A percentile compares a stretch with the other conserved stretches of the same genome.
These are phyloP conservation scores for Strix occidentalis DNA, from an alignment of 2,797 vertebrate genomes.

Conservation along the genomic window DNA sequence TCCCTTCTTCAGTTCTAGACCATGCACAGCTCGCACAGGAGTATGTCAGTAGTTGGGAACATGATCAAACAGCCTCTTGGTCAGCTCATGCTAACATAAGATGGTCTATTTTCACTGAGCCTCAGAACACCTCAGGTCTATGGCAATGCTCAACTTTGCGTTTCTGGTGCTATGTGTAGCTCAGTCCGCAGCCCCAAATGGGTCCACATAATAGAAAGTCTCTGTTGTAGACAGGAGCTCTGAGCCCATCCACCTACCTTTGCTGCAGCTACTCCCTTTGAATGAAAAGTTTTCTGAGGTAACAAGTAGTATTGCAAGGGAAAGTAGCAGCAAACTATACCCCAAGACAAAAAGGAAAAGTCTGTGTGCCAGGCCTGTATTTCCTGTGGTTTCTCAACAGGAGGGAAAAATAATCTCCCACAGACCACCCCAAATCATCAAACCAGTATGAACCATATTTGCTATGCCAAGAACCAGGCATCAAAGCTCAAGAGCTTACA, in stretches of 20 bases:
- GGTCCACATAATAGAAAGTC: background rate
- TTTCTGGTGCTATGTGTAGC: background rate
- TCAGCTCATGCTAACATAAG: background rate
- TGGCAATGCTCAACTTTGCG: background rate
- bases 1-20: background rate
- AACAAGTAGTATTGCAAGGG: background rate
- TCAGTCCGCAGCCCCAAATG: background rate
- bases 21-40: background rate
- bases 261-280: background rate
- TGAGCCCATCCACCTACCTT: background rate
- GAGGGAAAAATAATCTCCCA: constrained; percentile 35
- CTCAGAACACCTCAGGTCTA: background rate
- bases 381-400: constrained; percentile 39
- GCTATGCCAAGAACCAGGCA: constrained; percentile 9
- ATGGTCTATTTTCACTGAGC: background rate
- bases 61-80: background rate
- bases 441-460: constrained; percentile 8
- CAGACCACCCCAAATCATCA: constrained; percentile 57
- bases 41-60: background rate
- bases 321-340: background rate
- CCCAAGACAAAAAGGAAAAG: background rate
- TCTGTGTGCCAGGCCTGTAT: background rate
- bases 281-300: background rate
- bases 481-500: constrained; percentile 59
- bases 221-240: background rate